Conservation (phyloP, 2,888 invertebrate species). For the Parthenolecanium corni region DNA sequence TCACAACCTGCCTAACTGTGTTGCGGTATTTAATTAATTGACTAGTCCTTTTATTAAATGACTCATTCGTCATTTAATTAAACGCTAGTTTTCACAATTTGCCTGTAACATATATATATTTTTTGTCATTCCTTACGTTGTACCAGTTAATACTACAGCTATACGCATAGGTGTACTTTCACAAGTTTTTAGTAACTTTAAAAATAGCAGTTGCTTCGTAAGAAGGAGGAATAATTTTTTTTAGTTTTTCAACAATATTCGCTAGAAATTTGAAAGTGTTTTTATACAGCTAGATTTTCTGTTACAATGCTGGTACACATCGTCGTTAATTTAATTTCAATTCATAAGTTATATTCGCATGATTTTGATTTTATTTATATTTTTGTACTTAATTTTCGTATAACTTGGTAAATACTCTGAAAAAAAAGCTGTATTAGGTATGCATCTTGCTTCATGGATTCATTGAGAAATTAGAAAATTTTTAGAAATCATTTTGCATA, state of each 20-base stretch:
- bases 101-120: too few species aligned
- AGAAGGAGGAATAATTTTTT: constrained; percentile 12
- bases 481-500: too few species aligned
- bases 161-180: constrained; percentile 3
- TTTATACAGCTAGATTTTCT: constrained; percentile 12
- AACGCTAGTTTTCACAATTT: too few species aligned
- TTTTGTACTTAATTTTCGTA: background rate
- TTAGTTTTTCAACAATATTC: constrained; percentile 14
- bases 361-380: background rate
- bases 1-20: too few species aligned
- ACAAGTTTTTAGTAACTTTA: constrained; percentile 21
- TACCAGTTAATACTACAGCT: constrained; percentile 20
- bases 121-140: constrained; percentile 4
- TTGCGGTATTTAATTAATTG: too few species aligned
- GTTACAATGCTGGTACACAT: constrained; percentile 22
- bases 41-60: too few species aligned
- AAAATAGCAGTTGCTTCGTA: constrained; percentile 13
- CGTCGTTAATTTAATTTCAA: constrained; percentile 19
- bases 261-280: background rate
- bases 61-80: too few species aligned
- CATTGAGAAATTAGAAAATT: too few species aligned
- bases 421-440: too few species aligned
- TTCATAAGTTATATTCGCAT: constrained; percentile 5
- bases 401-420: too few species aligned
- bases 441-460: too few species aligned